phyloP scores from a whole-genome alignment of 37 sponge, comb jelly and placozoan species.

The Oopsacas minuta region DNA sequence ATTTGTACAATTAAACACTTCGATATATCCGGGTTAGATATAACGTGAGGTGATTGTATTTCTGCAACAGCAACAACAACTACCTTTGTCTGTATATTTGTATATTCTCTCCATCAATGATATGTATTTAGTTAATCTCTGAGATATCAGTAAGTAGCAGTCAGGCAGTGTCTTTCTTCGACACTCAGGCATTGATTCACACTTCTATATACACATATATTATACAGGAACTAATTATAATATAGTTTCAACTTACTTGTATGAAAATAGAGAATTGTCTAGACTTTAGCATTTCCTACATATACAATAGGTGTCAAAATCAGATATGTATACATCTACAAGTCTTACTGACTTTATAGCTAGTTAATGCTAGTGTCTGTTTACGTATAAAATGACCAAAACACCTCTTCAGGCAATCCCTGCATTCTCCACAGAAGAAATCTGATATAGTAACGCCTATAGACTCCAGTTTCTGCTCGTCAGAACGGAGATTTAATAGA shows the following conservation, averaged over 20 bases:
- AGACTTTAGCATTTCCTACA: neutral
- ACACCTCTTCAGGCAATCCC: neutral
- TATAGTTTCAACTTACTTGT: neutral
- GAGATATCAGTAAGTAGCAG: neutral
- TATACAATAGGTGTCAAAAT: too few relatives aligned
- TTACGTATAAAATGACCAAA: neutral
- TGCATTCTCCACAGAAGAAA: neutral
- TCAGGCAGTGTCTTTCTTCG: constrained; percentile 1
- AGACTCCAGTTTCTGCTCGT: neutral
- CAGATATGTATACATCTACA: neutral
- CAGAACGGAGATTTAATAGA: neutral
- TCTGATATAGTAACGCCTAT: neutral
- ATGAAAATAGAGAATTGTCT: neutral
- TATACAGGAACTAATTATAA: too few relatives aligned
- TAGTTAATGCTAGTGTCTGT: neutral
- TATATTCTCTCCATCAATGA: neutral
- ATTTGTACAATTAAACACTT: too few relatives aligned
- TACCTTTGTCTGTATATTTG: neutral
- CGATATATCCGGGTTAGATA: too few relatives aligned
- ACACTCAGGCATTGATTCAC: constrained; percentile 7
- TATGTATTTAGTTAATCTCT: neutral
- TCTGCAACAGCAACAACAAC: too few relatives aligned
- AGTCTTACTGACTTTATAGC: neutral
- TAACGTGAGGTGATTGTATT: too few relatives aligned
- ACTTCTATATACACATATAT: neutral